Percentiles rank a stretch among this genome's conserved stretches.
Evolutionary conservation across 2,888 invertebrate species (phyloP).

Genomic region (Busseola fusca): DNA sequence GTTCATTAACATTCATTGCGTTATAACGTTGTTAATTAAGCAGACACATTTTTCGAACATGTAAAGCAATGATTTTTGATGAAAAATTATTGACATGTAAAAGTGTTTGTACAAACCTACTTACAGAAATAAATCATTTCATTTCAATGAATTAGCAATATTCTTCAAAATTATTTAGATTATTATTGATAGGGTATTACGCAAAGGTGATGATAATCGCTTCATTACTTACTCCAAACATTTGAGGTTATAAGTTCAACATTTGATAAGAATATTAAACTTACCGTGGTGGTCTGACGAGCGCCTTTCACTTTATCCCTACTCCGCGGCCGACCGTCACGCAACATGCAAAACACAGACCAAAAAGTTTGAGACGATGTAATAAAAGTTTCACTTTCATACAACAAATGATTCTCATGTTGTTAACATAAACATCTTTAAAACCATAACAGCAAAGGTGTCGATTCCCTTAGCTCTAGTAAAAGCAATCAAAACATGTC

Average conservation of each 20-base stretch:
- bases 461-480: conserved; percentile 7
- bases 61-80: not conserved
- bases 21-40: not conserved
- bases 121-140: too few relatives aligned
- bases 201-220: too few relatives aligned
- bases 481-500: conserved; percentile 43
- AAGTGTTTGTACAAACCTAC: too few relatives aligned
- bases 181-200: too few relatives aligned
- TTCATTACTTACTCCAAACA: not conserved
- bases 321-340: too few relatives aligned
- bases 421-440: not conserved
- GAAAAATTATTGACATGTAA: too few relatives aligned
- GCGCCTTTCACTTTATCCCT: too few relatives aligned
- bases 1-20: not conserved
- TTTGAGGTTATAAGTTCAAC: not conserved
- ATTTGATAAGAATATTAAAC: not conserved
- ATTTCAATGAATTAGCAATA: not conserved
- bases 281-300: too few relatives aligned
- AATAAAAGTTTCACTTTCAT: too few relatives aligned
- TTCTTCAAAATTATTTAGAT: not conserved
- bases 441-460: not conserved
- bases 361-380: too few relatives aligned
- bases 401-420: not conserved
- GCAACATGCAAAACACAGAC: too few relatives aligned
- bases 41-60: not conserved